Conservation (phyloP, 2,797 vertebrate species). For the Apogon hyalosoma region DNA sequence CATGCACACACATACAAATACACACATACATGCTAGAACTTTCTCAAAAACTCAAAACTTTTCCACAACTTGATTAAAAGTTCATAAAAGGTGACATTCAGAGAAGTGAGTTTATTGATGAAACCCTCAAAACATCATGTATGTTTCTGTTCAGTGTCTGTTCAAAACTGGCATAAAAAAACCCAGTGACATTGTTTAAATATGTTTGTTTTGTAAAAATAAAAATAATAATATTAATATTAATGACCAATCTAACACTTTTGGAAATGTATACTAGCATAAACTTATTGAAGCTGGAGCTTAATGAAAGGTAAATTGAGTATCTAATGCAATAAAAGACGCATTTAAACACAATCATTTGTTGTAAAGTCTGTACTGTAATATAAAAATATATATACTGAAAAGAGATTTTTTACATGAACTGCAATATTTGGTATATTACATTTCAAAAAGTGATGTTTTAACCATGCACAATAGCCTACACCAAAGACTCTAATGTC, state of each 20-base stretch:
- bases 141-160: constrained; percentile 65
- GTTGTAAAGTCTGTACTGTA: constrained; percentile 89
- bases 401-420: constrained; percentile 69
- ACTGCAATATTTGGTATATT: constrained; percentile 79
- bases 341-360: constrained; percentile 83
- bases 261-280: constrained; percentile 75
- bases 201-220: constrained; percentile 82
- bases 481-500: constrained; percentile 58
- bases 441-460: constrained; percentile 74
- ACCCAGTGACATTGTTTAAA: constrained; percentile 76
- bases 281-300: constrained; percentile 78
- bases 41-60: constrained; percentile 56
- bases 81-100: constrained; percentile 43
- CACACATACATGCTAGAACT: constrained; percentile 37
- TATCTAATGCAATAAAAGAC: constrained; percentile 84
- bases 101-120: constrained; percentile 60
- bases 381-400: constrained; percentile 83
- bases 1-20: constrained; percentile 31
- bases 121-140: constrained; percentile 52
- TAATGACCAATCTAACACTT: constrained; percentile 77
- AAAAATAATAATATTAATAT: constrained; percentile 76
- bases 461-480: constrained; percentile 72
- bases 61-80: constrained; percentile 55
- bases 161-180: constrained; percentile 59
- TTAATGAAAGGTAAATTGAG: constrained; percentile 77